Percentiles rank a stretch among this genome's conserved stretches.
These are phyloP conservation scores for Cataglyphis cursor DNA, from an alignment of 2,888 invertebrate genomes.

Conservation along the genomic window DNA sequence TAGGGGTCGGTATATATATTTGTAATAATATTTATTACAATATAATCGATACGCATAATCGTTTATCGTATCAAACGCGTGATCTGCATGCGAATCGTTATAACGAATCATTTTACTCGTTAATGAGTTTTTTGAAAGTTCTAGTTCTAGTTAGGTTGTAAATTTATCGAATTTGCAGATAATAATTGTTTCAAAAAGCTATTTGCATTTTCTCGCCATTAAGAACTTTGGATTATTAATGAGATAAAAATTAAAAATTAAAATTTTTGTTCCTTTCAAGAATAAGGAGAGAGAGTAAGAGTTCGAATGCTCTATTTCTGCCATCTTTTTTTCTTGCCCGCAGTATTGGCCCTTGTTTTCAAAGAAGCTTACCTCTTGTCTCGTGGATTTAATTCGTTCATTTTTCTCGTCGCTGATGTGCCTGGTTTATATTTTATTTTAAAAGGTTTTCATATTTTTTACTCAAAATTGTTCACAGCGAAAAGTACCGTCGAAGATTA, in stretches of 20 bases:
- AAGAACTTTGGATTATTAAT: constrained; percentile 1
- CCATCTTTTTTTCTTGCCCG: neutral
- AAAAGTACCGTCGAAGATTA: constrained; percentile 15
- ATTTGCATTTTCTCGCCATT: neutral
- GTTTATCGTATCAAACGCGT: constrained; percentile 12
- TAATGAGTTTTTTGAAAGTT: constrained; percentile 29
- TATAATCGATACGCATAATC: neutral
- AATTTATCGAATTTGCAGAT: constrained; percentile 12
- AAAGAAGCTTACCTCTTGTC: constrained; percentile 5
- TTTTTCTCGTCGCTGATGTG: neutral
- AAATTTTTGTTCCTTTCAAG: neutral
- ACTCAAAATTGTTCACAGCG: neutral
- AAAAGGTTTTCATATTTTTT: neutral
- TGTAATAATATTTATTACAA: constrained; percentile 35
- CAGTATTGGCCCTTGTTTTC: constrained; percentile 9
- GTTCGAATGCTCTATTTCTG: neutral
- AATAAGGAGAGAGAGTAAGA: neutral
- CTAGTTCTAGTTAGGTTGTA: neutral
- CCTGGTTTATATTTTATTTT: neutral
- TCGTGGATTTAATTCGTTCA: neutral
- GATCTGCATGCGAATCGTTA: neutral
- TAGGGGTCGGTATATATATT: neutral
- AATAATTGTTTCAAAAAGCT: constrained; percentile 8
- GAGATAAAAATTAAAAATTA: constrained; percentile 2
- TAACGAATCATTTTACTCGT: neutral